phyloP scores from a whole-genome alignment of 2,113 vertebrate genomes.

The Cardinalis cardinalis region DNA sequence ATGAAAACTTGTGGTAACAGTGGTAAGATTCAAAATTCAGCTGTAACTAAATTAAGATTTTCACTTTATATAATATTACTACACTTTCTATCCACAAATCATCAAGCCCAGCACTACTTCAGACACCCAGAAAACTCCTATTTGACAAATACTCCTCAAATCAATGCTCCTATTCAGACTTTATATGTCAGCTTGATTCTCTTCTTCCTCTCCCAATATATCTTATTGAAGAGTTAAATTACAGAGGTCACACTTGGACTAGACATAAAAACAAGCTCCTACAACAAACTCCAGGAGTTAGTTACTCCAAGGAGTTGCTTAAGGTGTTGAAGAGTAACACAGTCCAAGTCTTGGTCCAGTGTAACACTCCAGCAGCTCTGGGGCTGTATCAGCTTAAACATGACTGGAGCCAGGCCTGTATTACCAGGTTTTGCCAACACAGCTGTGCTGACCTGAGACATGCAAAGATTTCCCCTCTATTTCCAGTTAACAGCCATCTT shows the following conservation, averaged over 20 bases:
- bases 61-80: not conserved
- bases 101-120: not conserved
- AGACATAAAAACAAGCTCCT: not conserved
- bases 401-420: not conserved
- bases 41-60: not conserved
- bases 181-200: accelerated
- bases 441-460: not conserved
- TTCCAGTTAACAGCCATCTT: not conserved
- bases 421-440: not conserved
- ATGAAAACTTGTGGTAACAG: not conserved
- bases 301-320: not conserved
- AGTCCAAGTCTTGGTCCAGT: not conserved
- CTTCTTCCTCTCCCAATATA: not conserved
- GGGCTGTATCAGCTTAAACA: not conserved
- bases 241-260: not conserved
- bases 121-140: not conserved
- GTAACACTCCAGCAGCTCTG: not conserved
- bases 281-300: not conserved
- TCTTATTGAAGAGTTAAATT: not conserved
- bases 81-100: not conserved
- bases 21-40: not conserved
- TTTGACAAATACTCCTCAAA: not conserved
- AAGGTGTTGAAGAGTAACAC: not conserved
- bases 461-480: not conserved
- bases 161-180: not conserved